These are phyloP conservation scores for Crepidodera aurea DNA, from an alignment of 2,888 invertebrate species.

Conservation along the genomic window DNA sequence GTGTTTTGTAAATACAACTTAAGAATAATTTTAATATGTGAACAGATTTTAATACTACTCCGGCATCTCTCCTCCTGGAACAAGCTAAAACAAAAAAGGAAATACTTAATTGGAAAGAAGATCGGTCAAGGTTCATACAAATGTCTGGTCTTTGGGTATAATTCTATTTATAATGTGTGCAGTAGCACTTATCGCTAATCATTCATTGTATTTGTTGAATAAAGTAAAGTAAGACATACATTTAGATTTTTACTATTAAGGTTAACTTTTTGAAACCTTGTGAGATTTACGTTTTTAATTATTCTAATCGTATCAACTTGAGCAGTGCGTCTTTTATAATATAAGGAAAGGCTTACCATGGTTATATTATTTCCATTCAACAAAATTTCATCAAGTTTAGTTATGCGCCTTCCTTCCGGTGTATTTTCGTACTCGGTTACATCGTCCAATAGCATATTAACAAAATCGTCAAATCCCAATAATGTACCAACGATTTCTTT, in stretches of 20 bases:
- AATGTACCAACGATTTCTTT: constrained; percentile 99
- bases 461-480: constrained; percentile 97
- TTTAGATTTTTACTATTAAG: background rate
- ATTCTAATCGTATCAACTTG: too few relatives aligned
- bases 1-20: too few relatives aligned
- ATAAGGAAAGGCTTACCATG: constrained; percentile 74
- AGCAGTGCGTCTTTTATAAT: too few relatives aligned
- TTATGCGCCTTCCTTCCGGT: constrained; percentile 93
- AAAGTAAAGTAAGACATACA: constrained; percentile 31
- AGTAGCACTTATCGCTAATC: too few relatives aligned
- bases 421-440: constrained; percentile 98
- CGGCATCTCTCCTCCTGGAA: constrained; percentile 82
- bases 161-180: too few relatives aligned
- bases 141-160: too few relatives aligned
- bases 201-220: too few relatives aligned
- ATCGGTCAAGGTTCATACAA: too few relatives aligned
- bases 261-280: background rate
- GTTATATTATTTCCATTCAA: constrained; percentile 99
- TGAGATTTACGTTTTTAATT: background rate
- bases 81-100: constrained; percentile 71
- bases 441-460: constrained; percentile 97
- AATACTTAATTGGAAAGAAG: too few relatives aligned
- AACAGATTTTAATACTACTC: too few relatives aligned
- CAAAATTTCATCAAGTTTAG: constrained; percentile 96
- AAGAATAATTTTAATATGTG: too few relatives aligned